Conservation (phyloP, 2,888 invertebrate genomes). For the Biston stratarius region DNA sequence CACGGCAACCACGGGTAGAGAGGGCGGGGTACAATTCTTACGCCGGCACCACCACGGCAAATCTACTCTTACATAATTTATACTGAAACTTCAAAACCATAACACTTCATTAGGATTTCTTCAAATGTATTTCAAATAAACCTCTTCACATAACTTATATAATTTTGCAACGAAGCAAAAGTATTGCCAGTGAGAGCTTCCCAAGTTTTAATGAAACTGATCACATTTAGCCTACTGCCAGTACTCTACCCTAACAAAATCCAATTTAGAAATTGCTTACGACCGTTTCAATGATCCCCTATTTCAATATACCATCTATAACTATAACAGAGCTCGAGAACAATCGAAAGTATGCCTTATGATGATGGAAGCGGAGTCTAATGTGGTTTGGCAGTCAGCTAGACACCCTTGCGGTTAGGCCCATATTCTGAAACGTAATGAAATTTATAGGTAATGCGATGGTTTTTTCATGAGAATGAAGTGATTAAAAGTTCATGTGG, state of each 20-base stretch:
- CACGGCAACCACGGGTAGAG: too few relatives aligned
- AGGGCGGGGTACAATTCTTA: too few relatives aligned
- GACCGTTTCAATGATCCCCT: conserved; percentile 63
- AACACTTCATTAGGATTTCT: background rate
- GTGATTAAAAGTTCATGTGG: conserved; percentile 26
- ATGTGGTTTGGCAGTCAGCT: conserved; percentile 47
- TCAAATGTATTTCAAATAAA: conserved; percentile 14
- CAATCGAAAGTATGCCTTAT: conserved; percentile 55
- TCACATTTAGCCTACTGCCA: conserved; percentile 48
- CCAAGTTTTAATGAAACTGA: conserved; percentile 60
- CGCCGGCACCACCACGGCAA: too few relatives aligned
- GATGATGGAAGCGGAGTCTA: conserved; percentile 45
- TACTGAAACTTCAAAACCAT: background rate
- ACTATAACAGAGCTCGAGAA: conserved; percentile 47
- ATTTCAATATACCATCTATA: conserved; percentile 50
- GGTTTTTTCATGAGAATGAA: conserved; percentile 37
- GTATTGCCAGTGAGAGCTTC: conserved; percentile 35
- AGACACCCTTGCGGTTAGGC: conserved; percentile 37
- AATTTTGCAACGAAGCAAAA: conserved; percentile 31
- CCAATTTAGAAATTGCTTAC: conserved; percentile 75
- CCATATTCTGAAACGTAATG: conserved; percentile 53
- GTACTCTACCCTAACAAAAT: conserved; percentile 56
- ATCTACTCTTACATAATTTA: too few relatives aligned
- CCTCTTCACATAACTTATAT: conserved; percentile 13
- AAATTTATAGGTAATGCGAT: conserved; percentile 51